A percentile compares a stretch with the other conserved stretches of the same genome.
These are phyloP conservation scores for Rhodophaea formosa DNA, from an alignment of 2,888 invertebrate species.

Conservation along the genomic window DNA sequence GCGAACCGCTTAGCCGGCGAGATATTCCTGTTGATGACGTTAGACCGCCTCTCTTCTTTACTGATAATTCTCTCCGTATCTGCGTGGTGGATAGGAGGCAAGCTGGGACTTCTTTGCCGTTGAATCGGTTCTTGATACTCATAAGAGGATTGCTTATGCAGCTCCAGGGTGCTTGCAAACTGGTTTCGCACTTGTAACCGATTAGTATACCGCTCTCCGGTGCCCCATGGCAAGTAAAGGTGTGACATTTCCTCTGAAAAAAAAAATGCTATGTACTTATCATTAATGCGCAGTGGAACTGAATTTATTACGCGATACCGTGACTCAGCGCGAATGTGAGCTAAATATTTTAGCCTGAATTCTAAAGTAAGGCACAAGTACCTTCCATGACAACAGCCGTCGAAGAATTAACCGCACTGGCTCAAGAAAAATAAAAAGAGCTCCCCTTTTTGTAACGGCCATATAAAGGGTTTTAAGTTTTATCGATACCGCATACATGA, in stretches of 20 bases:
- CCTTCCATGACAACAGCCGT: slow-evolving; percentile 61
- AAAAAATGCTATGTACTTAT: slow-evolving; percentile 23
- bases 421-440: slow-evolving; percentile 50
- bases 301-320: background rate
- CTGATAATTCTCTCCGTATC: slow-evolving; percentile 52
- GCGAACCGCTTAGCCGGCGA: slow-evolving; percentile 70
- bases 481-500: slow-evolving; percentile 65
- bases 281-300: background rate
- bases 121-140: slow-evolving; percentile 69
- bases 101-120: slow-evolving; percentile 83
- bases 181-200: slow-evolving; percentile 70
- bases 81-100: slow-evolving; percentile 83
- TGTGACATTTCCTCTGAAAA: slow-evolving; percentile 90
- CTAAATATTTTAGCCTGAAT: background rate
- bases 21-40: slow-evolving; percentile 60
- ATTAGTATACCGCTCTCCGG: slow-evolving; percentile 72
- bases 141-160: slow-evolving; percentile 67
- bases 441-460: slow-evolving; percentile 54
- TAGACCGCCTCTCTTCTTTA: slow-evolving; percentile 59
- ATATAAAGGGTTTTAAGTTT: slow-evolving; percentile 67
- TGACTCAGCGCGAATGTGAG: background rate
- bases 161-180: slow-evolving; percentile 73
- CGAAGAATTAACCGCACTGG: slow-evolving; percentile 56
- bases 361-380: slow-evolving; percentile 32
- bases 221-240: slow-evolving; percentile 89